Percentiles rank a stretch among this genome's conserved stretches.
Conservation (phyloP, 2,113 vertebrate genomes). For the Alligator sinensis region DNA sequence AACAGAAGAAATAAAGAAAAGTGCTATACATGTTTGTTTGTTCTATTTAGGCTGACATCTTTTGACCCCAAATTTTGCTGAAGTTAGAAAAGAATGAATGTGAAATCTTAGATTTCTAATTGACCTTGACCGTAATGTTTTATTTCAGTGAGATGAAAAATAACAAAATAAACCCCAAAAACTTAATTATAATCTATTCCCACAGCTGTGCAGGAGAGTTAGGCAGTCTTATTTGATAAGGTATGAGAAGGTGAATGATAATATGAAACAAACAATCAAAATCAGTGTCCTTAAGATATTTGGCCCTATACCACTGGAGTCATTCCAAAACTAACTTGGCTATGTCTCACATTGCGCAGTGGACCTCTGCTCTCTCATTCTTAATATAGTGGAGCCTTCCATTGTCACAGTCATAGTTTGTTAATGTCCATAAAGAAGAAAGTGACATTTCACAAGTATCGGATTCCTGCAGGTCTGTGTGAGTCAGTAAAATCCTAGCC, state of each 20-base stretch:
- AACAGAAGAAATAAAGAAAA: background rate
- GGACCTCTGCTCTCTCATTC: background rate
- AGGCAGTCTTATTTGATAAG: background rate
- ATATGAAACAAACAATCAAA: background rate
- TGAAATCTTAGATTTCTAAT: background rate
- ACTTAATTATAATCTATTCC: constrained; percentile 13
- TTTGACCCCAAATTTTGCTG: background rate
- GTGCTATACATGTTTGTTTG: background rate
- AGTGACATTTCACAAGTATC: accelerated
- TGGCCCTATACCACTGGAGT: constrained; percentile 7
- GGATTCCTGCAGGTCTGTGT: accelerated
- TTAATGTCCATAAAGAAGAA: accelerated
- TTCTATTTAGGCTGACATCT: background rate
- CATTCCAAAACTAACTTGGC: constrained; percentile 40
- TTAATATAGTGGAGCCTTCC: background rate
- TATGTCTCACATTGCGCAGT: accelerated
- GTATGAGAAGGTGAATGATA: background rate
- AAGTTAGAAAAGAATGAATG: background rate
- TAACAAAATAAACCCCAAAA: background rate
- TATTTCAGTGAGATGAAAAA: background rate
- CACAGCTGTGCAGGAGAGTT: constrained; percentile 20
- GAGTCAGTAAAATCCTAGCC: background rate
- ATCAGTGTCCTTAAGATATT: constrained; percentile 11
- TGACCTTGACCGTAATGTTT: background rate
- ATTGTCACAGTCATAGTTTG: background rate